Evolutionary conservation across 2,113 vertebrate genomes (phyloP).

Genomic region (Elgaria multicarinata): DNA sequence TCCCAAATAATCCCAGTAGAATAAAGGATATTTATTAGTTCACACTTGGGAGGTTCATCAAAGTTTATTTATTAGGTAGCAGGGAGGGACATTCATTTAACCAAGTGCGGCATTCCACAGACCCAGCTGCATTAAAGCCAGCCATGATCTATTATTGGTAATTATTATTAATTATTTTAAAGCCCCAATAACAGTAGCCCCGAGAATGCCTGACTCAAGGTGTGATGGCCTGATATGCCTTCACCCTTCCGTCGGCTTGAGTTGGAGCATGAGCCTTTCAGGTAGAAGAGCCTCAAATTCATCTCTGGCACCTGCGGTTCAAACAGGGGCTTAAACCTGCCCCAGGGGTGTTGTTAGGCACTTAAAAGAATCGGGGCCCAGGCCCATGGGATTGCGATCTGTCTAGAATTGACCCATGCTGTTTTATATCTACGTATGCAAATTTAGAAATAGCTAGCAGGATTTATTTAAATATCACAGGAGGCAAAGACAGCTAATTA

Average conservation of each 20-base stretch:
- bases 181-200: neutral
- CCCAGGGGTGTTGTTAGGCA: no score
- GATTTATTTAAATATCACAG: no score
- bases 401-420: no score
- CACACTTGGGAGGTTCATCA: slow-evolving; percentile 14
- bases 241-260: neutral
- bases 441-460: no score
- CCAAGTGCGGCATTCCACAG: neutral
- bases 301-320: neutral
- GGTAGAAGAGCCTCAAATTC: neutral
- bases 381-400: no score
- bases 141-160: neutral
- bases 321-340: neutral
- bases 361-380: no score
- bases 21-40: slow-evolving; percentile 27
- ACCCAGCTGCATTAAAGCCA: neutral
- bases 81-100: slow-evolving; percentile 21
- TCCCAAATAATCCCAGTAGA: neutral
- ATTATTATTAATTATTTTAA: neutral
- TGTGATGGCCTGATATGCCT: neutral
- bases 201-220: neutral
- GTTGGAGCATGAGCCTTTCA: neutral
- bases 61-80: slow-evolving; percentile 26
- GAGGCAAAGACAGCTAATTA: no score
- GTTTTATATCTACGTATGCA: no score